Conservation (phyloP, 1,140 invertebrate genomes). For the Bombus terrestris region DNA sequence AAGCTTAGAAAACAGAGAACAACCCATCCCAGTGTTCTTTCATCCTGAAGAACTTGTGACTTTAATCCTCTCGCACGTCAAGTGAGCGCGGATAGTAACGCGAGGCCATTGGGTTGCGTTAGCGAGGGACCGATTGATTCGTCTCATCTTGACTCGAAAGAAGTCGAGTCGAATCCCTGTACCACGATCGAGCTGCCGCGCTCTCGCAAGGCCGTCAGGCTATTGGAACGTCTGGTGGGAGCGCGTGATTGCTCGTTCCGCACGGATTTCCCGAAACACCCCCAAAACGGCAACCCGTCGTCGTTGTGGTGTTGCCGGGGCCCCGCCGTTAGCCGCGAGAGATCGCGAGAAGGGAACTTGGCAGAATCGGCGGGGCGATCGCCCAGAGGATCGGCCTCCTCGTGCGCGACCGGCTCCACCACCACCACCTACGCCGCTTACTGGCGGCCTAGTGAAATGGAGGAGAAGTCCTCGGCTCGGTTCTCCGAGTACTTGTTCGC, state of each 20-base stretch:
- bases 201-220: conserved; percentile 74
- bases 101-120: background rate
- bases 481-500: conserved; percentile 90
- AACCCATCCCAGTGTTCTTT: background rate
- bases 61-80: background rate
- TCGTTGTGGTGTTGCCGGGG: conserved; percentile 80
- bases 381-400: conserved; percentile 61
- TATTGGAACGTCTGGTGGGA: conserved; percentile 76
- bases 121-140: background rate
- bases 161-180: conserved; percentile 59
- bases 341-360: conserved; percentile 78
- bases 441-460: conserved; percentile 77
- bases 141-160: background rate
- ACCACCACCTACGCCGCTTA: conserved; percentile 61
- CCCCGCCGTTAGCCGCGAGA: conserved; percentile 81
- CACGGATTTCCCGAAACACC: conserved; percentile 80
- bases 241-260: conserved; percentile 79
- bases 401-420: conserved; percentile 59
- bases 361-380: conserved; percentile 67
- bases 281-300: conserved; percentile 83
- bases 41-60: background rate
- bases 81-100: background rate
- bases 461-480: conserved; percentile 81
- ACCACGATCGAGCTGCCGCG: conserved; percentile 78
- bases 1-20: background rate